Evolutionary conservation across 2,797 vertebrate genomes (phyloP), one percentile per base, ranked within the genome.

Genomic region (Neosilurus mollespiculum): DNA sequence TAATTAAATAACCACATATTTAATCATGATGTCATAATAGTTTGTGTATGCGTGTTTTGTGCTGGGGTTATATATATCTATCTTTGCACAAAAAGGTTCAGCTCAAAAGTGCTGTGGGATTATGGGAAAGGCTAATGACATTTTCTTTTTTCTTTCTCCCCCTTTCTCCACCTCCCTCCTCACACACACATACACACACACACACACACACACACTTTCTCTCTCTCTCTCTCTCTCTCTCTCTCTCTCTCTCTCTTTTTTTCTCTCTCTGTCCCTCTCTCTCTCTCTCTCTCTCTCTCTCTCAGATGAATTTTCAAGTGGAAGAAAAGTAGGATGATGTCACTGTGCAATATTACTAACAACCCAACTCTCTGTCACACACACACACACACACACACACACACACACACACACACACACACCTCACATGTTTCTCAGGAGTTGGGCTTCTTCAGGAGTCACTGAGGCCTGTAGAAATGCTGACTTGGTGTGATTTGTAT

Each of bases 31-130:
- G 12, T 64, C 62, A 26, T 11, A 62, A 24, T 62, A n/a, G 61
- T 62, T 18, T 30, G 37, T 61, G 37, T 62, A n/a, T 49, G 7
- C 14, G 56, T 82, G 53, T 34, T 43, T 67, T n/a, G 12, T 49
- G 58, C n/a, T 26, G 26, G 10, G 59, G 30, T 6, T 12, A 20
- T 16, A 30, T 12, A 30, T 78, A 18, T 59, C 11, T 49, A 59
- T 59, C 9, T 10, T 64, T 82, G 54, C 30, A 37, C 7, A 43
- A 24, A 10, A 30, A 62, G 20, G 61, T 75, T 75, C 22, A 43
- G 61, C 14, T 43, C 37, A 82, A 20, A 70, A 71, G 43, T 62
- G 54, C 75, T 71, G 56, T 70, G 66, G 82, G 75, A 78, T 58
- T 34, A 78, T 62, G 16, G 59, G 24, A 73, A 51, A 24, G n/a